These are phyloP conservation scores for Ligdia adustata DNA, from an alignment of 2,888 invertebrate genomes.

Conservation along the genomic window DNA sequence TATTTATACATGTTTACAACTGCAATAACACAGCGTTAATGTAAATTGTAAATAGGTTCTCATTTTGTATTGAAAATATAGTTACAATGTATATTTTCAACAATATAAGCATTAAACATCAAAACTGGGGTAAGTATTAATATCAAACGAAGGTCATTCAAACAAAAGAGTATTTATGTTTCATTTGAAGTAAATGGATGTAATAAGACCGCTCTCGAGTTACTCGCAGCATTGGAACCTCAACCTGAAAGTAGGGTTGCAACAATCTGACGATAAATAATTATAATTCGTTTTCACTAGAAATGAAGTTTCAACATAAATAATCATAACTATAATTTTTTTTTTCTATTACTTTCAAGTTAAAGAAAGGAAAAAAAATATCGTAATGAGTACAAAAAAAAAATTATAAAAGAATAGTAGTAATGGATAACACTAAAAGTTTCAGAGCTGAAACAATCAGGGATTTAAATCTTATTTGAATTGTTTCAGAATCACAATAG, in stretches of 20 bases:
- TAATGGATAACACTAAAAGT: no score
- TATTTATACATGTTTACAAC: slow-evolving; percentile 10
- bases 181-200: slow-evolving; percentile 29
- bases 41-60: slow-evolving; percentile 27
- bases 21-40: slow-evolving; percentile 9
- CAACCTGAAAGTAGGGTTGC: slow-evolving; percentile 7
- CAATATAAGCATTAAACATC: slow-evolving; percentile 26
- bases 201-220: slow-evolving; percentile 21
- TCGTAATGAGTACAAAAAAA: no score
- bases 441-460: no score
- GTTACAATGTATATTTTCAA: slow-evolving; percentile 33
- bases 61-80: slow-evolving; percentile 32
- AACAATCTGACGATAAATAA: no score
- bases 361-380: no score
- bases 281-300: no score
- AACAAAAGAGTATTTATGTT: slow-evolving; percentile 37
- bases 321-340: no score
- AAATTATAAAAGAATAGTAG: no score
- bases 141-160: slow-evolving; percentile 36
- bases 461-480: no score
- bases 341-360: no score
- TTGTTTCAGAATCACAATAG: no score
- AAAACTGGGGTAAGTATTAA: slow-evolving; percentile 37
- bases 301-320: no score
- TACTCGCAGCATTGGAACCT: slow-evolving; percentile 12